Evolutionary conservation across 2,113 vertebrate species (phyloP).

Genomic region (Corythaixoides concolor): DNA sequence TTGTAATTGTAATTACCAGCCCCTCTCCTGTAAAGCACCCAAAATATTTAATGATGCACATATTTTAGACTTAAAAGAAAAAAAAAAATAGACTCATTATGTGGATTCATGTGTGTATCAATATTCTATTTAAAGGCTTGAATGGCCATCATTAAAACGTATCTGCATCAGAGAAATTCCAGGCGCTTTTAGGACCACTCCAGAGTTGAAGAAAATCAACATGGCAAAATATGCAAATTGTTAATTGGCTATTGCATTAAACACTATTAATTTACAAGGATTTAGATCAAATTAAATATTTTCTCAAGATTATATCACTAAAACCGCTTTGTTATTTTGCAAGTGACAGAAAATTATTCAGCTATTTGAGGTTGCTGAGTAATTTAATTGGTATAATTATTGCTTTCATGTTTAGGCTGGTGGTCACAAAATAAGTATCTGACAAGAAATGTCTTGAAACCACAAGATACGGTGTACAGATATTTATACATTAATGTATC

Average conservation of each 20-base stretch:
- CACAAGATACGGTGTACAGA: background rate
- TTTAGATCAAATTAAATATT: conserved; percentile 69
- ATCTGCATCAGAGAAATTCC: background rate
- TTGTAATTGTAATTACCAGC: background rate
- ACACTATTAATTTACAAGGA: conserved; percentile 63
- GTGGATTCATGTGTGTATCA: background rate
- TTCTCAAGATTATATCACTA: conserved; percentile 50
- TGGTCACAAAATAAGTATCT: conserved; percentile 40
- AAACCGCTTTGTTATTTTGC: conserved; percentile 21
- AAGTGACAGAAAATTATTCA: conserved; percentile 51
- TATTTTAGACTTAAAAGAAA: background rate
- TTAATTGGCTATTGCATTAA: conserved; percentile 21
- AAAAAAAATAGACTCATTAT: background rate
- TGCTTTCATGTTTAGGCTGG: conserved; percentile 50
- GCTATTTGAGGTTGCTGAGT: conserved; percentile 54
- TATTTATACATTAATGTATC: background rate
- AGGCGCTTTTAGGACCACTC: background rate
- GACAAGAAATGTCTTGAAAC: background rate
- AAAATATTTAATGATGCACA: background rate
- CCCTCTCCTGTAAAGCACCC: background rate
- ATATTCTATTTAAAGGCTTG: background rate
- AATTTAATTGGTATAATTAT: conserved; percentile 70
- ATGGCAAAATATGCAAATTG: conserved; percentile 23
- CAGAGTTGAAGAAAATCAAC: conserved; percentile 14
- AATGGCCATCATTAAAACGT: background rate